Evolutionary conservation across 2,797 vertebrate species (phyloP).

Genomic region (Eutrigla gurnardus): DNA sequence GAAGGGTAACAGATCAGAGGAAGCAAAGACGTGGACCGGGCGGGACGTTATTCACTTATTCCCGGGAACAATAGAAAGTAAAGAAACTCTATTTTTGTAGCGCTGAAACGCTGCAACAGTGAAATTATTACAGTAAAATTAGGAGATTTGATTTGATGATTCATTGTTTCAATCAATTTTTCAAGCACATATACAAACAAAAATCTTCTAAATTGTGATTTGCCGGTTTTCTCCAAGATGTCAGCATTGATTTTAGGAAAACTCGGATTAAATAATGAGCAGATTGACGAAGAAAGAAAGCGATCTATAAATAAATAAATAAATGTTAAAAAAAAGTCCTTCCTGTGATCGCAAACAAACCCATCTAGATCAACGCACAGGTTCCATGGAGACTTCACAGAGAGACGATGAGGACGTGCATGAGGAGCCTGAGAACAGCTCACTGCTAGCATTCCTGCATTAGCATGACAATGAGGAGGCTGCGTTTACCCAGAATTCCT

Average conservation of each 20-base stretch:
- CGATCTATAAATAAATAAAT: not conserved
- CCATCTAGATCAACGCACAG: not conserved
- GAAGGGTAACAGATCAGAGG: not conserved
- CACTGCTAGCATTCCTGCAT: conserved; percentile 36
- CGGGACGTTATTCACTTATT: not conserved
- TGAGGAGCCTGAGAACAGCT: conserved; percentile 17
- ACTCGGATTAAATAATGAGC: not conserved
- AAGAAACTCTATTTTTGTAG: not conserved
- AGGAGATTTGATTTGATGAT: not conserved
- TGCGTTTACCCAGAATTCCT: conserved; percentile 45
- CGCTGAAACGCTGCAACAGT: not conserved
- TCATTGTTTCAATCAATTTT: not conserved
- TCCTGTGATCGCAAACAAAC: no score
- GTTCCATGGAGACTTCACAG: not conserved
- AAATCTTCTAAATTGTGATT: not conserved
- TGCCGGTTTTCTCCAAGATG: not conserved
- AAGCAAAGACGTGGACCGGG: not conserved
- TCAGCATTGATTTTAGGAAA: not conserved
- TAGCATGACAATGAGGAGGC: conserved; percentile 53
- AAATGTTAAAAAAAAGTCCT: no score
- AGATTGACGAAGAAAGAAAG: not conserved
- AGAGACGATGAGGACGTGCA: not conserved
- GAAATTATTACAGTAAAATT: not conserved
- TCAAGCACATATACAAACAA: conserved; percentile 2
- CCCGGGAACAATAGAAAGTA: not conserved